Percentiles rank a stretch among this genome's conserved stretches.
Evolutionary conservation across 2,113 vertebrate genomes (phyloP).

Genomic region (Rallus limicola): DNA sequence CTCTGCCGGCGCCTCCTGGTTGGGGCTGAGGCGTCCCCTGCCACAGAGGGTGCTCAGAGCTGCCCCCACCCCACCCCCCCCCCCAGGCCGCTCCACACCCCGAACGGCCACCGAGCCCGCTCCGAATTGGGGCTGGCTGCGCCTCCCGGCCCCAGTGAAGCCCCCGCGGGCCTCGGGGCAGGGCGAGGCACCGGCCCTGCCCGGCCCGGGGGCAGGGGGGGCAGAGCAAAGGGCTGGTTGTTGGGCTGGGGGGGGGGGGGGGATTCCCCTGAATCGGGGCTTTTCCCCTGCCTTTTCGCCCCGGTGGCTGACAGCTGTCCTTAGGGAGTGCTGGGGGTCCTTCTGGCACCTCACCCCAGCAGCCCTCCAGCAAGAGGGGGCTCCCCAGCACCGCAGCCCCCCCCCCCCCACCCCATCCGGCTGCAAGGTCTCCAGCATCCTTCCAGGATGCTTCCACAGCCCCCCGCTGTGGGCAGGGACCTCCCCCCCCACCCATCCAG

Average conservation of each 20-base stretch:
- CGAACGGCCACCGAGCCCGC: background rate
- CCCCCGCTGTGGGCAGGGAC: too few species aligned
- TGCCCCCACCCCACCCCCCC: too few species aligned
- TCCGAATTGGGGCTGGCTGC: background rate
- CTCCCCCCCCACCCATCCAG: too few species aligned
- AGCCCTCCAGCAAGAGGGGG: background rate
- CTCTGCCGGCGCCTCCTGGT: background rate
- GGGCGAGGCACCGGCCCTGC: background rate
- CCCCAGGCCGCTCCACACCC: too few species aligned
- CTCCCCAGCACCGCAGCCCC: too few species aligned
- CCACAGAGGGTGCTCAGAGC: background rate
- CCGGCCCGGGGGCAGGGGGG: background rate
- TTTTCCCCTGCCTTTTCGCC: background rate
- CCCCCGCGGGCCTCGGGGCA: background rate
- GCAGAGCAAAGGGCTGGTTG: background rate
- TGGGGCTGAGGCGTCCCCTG: background rate
- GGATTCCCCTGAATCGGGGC: too few species aligned
- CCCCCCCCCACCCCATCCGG: too few species aligned
- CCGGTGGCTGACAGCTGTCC: rapidly evolving
- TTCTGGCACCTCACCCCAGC: background rate
- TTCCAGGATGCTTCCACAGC: too few species aligned
- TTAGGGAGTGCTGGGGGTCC: background rate
- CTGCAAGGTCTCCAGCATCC: too few species aligned
- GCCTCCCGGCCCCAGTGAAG: background rate
- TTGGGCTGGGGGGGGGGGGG: too few species aligned